phyloP scores from a whole-genome alignment of 1,140 invertebrate genomes.

The Neuroterus valhalla region DNA sequence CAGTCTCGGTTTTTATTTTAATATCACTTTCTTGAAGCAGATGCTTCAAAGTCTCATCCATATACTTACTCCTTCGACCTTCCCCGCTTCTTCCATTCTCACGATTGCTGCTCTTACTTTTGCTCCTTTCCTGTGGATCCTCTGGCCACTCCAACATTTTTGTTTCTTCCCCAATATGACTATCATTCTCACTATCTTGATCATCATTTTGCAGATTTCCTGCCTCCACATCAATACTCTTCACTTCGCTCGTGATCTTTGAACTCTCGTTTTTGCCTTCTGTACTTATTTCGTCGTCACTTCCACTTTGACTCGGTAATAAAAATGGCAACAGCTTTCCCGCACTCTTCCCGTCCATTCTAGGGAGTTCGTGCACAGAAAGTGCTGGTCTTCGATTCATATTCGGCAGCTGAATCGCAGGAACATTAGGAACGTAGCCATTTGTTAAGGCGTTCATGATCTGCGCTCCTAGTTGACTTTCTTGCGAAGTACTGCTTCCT shows the following conservation, averaged over 20 bases:
- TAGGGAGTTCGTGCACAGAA: constrained; percentile 70
- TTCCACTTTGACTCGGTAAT: constrained; percentile 74
- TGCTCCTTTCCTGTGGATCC: constrained; percentile 56
- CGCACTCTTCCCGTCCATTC: constrained; percentile 75
- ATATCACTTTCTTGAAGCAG: constrained; percentile 67
- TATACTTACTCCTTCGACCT: constrained; percentile 64
- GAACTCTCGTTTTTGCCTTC: constrained; percentile 67
- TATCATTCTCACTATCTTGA: constrained; percentile 71
- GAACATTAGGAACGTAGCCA: constrained; percentile 70
- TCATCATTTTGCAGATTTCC: constrained; percentile 66
- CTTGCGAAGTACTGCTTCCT: constrained; percentile 86
- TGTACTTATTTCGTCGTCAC: constrained; percentile 72
- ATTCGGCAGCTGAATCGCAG: constrained; percentile 71
- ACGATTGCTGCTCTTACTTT: constrained; percentile 63
- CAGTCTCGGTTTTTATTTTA: constrained; percentile 72
- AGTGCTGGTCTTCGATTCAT: constrained; percentile 78
- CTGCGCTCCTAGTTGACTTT: constrained; percentile 82
- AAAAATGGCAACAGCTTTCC: constrained; percentile 76
- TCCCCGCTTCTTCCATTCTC: constrained; percentile 57
- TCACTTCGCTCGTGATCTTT: constrained; percentile 73
- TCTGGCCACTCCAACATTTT: constrained; percentile 61
- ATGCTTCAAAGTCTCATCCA: constrained; percentile 71
- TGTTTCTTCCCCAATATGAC: constrained; percentile 74
- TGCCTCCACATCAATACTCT: constrained; percentile 75
- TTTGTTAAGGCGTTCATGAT: constrained; percentile 74